Evolutionary conservation across 2,888 invertebrate genomes (phyloP), one percentile per base, ranked within the genome.

Genomic region (Linnaemya vulpina): DNA sequence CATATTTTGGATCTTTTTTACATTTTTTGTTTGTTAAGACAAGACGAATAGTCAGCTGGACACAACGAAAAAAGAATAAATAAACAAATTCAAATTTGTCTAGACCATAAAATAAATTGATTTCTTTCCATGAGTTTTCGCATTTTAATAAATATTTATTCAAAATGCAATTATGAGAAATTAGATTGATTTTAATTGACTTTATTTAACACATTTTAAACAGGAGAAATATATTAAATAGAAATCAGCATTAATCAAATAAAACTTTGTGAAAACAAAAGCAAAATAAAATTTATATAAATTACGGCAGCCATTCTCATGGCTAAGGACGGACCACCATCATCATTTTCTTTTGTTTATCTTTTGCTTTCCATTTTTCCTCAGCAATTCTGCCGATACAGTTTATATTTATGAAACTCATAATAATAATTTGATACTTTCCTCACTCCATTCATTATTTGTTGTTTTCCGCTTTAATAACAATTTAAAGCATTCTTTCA

Each of bases 351-450:
- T 58, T 20, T 38, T 58, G 20, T 53, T 49, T n/a, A 0, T 20
- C 11, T 43, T 51, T 65, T n/a, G 25, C n/a, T 25, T 51, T 53
- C 53, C 25, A 35, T 11, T 9, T 51, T 77, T 74, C 20, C 35
- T 20, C 35, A 49, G 46, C 73, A 49, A 25, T 63, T 43, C n/a
- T 17, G 8, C 51, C 62, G 58, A 75, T 83, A 67, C 49, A 30
- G 40, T 76, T 67, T 35, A 76, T 46, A 60, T 63, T 51, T 63
- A 63, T 17, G 71, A 63, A 79, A 20, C 25, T 55, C 25, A 46
- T 67, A 79, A 53, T 62, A 22, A 80, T 60, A 79, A 82, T 79
- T 75, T 75, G 85, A 85, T 79, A 82, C 58, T 62, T 67, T 67
- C 49, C 43, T 67, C 60, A 55, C 22, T 60, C 38, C 20, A 35